Evolutionary conservation across 2,797 vertebrate genomes (phyloP).

Genomic region (Malurus splendens): DNA sequence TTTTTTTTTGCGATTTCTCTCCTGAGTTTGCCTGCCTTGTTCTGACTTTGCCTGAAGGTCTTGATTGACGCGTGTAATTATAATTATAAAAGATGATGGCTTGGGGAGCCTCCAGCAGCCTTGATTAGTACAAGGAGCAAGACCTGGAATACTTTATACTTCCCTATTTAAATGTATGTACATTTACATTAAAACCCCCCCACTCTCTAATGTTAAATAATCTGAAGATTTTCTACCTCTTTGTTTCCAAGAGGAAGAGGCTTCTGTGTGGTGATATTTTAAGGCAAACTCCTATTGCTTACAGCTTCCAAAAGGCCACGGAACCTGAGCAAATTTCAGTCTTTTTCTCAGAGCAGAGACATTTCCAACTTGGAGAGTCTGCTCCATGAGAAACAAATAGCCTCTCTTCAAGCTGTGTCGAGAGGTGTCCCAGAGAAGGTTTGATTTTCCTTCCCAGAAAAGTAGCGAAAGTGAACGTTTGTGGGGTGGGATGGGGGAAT

Average conservation of each 20-base stretch:
- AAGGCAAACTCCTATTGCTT: neutral
- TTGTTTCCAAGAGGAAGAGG: neutral
- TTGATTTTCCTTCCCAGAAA: neutral
- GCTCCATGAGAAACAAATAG: neutral
- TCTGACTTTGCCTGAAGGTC: constrained; percentile 64
- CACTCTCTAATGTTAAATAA: neutral
- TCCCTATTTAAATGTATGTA: constrained; percentile 20
- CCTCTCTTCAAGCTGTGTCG: neutral
- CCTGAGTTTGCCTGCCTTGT: constrained; percentile 49
- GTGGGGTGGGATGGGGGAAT: too few relatives aligned
- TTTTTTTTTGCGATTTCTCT: constrained; percentile 27
- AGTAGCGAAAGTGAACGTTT: neutral
- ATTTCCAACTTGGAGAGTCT: neutral
- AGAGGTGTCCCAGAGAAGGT: neutral
- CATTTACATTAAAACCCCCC: neutral
- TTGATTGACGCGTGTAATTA: constrained; percentile 70
- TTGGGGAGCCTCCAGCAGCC: constrained; percentile 67
- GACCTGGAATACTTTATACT: constrained; percentile 63
- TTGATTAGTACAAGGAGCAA: constrained; percentile 55
- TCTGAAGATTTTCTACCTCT: neutral
- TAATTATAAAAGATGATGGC: constrained; percentile 69
- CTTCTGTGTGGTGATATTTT: neutral
- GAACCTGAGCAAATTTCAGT: neutral
- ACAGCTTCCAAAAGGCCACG: neutral
- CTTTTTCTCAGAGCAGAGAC: neutral